phyloP scores from a whole-genome alignment of 1,140 invertebrate genomes.

The Phocides pigmalion region DNA sequence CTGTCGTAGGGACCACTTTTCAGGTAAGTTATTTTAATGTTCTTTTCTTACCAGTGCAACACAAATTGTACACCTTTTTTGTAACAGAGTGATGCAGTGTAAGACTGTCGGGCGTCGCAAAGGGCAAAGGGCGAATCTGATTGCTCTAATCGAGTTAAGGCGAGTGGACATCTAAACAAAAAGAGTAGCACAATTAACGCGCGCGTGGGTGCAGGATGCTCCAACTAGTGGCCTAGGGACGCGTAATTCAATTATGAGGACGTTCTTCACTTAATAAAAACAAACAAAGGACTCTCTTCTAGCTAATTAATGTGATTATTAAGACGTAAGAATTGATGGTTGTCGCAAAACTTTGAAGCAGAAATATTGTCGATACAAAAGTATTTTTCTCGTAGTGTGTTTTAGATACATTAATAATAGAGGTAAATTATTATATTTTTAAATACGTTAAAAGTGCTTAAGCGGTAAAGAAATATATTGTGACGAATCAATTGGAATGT shows the following conservation, averaged over 20 bases:
- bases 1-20: no score
- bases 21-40: no score
- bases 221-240: slow-evolving; percentile 60
- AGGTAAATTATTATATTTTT: no score
- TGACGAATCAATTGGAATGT: no score
- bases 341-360: neutral
- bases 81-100: neutral
- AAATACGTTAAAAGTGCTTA: no score
- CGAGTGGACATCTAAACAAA: slow-evolving; percentile 73
- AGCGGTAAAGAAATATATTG: no score
- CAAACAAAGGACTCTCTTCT: slow-evolving; percentile 43
- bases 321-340: slow-evolving; percentile 26
- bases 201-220: slow-evolving; percentile 75
- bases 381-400: no score
- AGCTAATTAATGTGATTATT: slow-evolving; percentile 35
- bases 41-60: no score
- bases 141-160: slow-evolving; percentile 79
- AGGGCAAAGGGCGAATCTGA: slow-evolving; percentile 77
- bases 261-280: slow-evolving; percentile 51
- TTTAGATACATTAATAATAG: no score
- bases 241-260: slow-evolving; percentile 65
- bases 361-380: no score
- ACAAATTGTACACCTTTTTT: neutral
- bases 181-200: slow-evolving; percentile 74
- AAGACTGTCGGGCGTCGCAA: slow-evolving; percentile 57